Conservation (phyloP, 2,113 vertebrate species). For the Trogon surrucura region DNA sequence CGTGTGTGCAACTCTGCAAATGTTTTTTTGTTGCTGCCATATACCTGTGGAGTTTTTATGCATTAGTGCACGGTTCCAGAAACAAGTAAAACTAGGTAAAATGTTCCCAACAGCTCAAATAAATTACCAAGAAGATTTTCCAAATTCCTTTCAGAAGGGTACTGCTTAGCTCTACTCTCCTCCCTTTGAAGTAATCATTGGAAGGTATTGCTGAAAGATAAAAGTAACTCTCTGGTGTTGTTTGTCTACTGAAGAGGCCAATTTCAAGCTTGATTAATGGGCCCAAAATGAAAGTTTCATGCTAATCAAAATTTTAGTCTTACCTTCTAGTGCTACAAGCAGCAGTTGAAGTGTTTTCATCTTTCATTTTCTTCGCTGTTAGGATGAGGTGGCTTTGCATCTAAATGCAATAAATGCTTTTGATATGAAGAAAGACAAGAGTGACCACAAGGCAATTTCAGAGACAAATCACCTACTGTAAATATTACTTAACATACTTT, state of each 20-base stretch:
- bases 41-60: not conserved
- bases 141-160: conserved; percentile 23
- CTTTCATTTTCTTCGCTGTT: not conserved
- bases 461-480: not conserved
- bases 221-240: not conserved
- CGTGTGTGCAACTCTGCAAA: not conserved
- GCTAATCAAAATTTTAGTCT: not conserved
- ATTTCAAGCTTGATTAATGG: conserved; percentile 1
- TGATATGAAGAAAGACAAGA: not conserved
- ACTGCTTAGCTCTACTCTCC: not conserved
- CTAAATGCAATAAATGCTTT: not conserved
- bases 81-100: not conserved
- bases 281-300: not conserved
- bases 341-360: not conserved
- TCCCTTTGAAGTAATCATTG: not conserved
- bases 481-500: not conserved
- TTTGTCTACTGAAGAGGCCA: not conserved
- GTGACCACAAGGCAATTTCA: not conserved
- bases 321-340: not conserved
- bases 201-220: conserved; percentile 20
- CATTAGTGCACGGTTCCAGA: not conserved
- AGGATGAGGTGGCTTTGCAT: not conserved
- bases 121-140: conserved; percentile 24
- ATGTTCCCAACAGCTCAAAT: not conserved
- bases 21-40: not conserved